These are phyloP conservation scores for Lutraria lutraria DNA, from an alignment of 2,888 invertebrate species.

Conservation along the genomic window DNA sequence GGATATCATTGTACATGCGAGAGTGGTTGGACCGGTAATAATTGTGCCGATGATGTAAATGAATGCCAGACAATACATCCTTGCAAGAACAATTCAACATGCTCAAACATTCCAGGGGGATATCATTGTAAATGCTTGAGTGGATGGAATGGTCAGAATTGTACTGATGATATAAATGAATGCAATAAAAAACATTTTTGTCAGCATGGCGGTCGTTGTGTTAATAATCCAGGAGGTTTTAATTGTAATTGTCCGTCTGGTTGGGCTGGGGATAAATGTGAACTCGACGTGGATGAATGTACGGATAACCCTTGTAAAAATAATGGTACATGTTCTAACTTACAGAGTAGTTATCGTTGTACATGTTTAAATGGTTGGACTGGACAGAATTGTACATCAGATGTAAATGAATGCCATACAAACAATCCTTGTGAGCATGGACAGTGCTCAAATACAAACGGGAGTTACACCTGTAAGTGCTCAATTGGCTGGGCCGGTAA, in stretches of 20 bases:
- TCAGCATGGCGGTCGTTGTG: neutral
- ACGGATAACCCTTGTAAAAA: neutral
- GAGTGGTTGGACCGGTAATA: slow-evolving; percentile 1
- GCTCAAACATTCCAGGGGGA: slow-evolving; percentile 17
- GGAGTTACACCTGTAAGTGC: slow-evolving; percentile 26
- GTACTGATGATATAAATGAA: neutral
- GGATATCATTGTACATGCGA: slow-evolving; percentile 15
- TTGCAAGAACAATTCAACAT: neutral
- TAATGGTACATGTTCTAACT: neutral
- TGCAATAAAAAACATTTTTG: neutral
- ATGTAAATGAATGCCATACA: neutral
- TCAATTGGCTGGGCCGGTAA: slow-evolving; percentile 1
- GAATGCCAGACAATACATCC: slow-evolving; percentile 21
- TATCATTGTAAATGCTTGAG: neutral
- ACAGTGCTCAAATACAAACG: slow-evolving; percentile 12
- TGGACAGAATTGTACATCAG: neutral
- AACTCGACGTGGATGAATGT: slow-evolving; percentile 25
- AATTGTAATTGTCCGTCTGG: neutral
- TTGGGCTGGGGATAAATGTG: slow-evolving; percentile 17
- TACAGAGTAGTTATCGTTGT: slow-evolving; percentile 5
- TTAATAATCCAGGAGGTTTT: neutral
- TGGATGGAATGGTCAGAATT: neutral
- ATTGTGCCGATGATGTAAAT: slow-evolving; percentile 24
- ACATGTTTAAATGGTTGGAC: neutral
- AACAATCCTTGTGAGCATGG: neutral